Percentiles rank a stretch among this genome's conserved stretches.
Evolutionary conservation across 2,113 vertebrate genomes (phyloP).

Genomic region (Zingel zingel): DNA sequence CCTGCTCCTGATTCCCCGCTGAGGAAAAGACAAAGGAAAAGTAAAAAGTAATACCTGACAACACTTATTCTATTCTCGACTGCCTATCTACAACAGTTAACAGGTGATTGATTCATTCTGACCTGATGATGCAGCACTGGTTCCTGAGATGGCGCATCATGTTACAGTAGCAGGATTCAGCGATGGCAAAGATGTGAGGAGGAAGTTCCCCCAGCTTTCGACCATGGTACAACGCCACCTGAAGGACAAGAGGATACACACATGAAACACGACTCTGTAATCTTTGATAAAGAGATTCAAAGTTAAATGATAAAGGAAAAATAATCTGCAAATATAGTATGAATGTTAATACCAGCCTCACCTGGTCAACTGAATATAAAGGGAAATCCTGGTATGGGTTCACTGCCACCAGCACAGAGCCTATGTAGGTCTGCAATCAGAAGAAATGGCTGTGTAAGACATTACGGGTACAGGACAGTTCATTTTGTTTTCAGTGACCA

Average conservation of each 20-base stretch:
- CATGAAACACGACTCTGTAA: not conserved
- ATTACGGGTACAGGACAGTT: not conserved
- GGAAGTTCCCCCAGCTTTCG: conserved; percentile 90
- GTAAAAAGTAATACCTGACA: not conserved
- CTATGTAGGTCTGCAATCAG: conserved; percentile 89
- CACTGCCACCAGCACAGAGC: conserved; percentile 93
- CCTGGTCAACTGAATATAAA: conserved; percentile 89
- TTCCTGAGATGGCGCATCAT: conserved; percentile 87
- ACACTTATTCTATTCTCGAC: too few species aligned
- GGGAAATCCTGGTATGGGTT: conserved; percentile 93
- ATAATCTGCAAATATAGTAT: not conserved
- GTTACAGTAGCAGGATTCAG: conserved; percentile 91
- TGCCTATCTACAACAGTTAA: too few species aligned
- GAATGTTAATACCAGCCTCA: conserved; percentile 71
- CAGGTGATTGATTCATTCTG: not conserved
- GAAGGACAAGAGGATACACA: not conserved
- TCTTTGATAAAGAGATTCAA: not conserved
- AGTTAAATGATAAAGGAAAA: not conserved
- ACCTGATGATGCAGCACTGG: conserved; percentile 98
- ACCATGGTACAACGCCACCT: conserved; percentile 86
- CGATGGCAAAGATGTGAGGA: conserved; percentile 93
- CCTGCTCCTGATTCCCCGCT: conserved; percentile 97
- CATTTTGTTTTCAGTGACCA: not conserved
- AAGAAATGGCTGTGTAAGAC: not conserved
- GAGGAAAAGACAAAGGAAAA: conserved; percentile 14